Conservation (phyloP, 2,113 vertebrate genomes). For the Callipepla squamata region DNA sequence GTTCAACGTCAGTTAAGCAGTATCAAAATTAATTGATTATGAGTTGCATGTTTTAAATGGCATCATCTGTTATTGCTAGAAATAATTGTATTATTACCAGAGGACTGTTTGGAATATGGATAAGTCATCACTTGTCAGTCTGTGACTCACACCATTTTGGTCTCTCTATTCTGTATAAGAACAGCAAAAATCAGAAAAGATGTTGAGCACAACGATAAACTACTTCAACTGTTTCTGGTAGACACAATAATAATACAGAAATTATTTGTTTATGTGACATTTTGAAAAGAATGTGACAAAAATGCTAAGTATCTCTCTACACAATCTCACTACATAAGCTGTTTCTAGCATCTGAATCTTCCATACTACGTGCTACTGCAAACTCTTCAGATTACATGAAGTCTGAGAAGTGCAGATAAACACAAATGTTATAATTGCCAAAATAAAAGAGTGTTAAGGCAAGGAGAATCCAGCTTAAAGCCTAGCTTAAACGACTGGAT, state of each 20-base stretch:
- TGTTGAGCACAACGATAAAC: background rate
- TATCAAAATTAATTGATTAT: background rate
- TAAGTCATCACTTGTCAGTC: background rate
- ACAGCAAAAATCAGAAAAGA: background rate
- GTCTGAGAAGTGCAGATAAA: conserved; percentile 41
- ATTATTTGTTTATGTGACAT: conserved; percentile 13
- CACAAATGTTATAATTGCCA: conserved; percentile 61
- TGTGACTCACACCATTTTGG: fast-evolving
- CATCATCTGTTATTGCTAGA: background rate
- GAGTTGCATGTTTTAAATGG: background rate
- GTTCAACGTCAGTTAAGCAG: background rate
- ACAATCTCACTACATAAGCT: conserved; percentile 5
- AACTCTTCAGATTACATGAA: conserved; percentile 33
- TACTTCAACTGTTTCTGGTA: background rate
- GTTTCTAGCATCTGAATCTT: conserved; percentile 20
- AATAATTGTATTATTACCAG: background rate
- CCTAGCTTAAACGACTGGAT: background rate
- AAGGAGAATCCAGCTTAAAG: conserved; percentile 34
- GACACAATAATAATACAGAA: background rate
- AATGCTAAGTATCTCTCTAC: background rate
- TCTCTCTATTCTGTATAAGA: background rate
- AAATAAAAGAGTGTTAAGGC: conserved; percentile 47
- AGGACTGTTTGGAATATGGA: background rate
- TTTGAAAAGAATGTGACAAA: conserved; percentile 20
- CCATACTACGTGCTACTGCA: background rate